Evolutionary conservation across 2,888 invertebrate genomes (phyloP).

Genomic region (Drosophila histrio): DNA sequence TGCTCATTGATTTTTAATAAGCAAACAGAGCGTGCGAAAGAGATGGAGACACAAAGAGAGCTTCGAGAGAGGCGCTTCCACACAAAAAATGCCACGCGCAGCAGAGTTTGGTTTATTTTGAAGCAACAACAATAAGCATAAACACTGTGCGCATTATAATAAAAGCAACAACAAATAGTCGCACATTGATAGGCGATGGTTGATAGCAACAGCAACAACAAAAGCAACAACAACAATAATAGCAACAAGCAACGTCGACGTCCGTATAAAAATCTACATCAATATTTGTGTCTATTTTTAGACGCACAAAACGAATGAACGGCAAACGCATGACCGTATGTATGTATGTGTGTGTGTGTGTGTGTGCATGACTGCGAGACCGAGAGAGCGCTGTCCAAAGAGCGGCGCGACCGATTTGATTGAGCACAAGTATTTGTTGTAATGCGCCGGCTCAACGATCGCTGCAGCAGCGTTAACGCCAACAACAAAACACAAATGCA

Average conservation of each 20-base stretch:
- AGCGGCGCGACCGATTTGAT: no score
- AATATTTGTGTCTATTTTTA: constrained; percentile 81
- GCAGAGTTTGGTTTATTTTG: constrained; percentile 77
- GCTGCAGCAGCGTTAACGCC: constrained; percentile 20
- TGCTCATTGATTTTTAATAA: constrained; percentile 61
- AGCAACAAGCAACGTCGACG: constrained; percentile 38
- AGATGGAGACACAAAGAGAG: constrained; percentile 1
- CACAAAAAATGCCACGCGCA: constrained; percentile 73
- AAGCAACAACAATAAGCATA: constrained; percentile 72
- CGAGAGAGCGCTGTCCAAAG: constrained; percentile 22
- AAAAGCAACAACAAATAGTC: constrained; percentile 65
- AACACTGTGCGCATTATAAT: constrained; percentile 72
- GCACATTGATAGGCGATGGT: constrained; percentile 74
- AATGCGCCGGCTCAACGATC: constrained; percentile 77
- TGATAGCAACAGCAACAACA: constrained; percentile 60
- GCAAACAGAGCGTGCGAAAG: constrained; percentile 23
- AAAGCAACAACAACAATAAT: constrained; percentile 32
- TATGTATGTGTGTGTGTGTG: constrained; percentile 22
- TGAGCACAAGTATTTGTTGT: constrained; percentile 41
- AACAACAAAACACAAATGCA: constrained; percentile 41
- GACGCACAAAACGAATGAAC: constrained; percentile 63
- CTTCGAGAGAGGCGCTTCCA: constrained; percentile 25
- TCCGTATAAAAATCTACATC: constrained; percentile 78
- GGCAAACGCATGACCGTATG: constrained; percentile 66
- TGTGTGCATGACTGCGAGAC: constrained; percentile 20